A percentile compares a stretch with the other conserved stretches of the same genome.
phyloP scores from a whole-genome alignment of 2,113 vertebrate species.

The pig (Sus scrofa) region DNA sequence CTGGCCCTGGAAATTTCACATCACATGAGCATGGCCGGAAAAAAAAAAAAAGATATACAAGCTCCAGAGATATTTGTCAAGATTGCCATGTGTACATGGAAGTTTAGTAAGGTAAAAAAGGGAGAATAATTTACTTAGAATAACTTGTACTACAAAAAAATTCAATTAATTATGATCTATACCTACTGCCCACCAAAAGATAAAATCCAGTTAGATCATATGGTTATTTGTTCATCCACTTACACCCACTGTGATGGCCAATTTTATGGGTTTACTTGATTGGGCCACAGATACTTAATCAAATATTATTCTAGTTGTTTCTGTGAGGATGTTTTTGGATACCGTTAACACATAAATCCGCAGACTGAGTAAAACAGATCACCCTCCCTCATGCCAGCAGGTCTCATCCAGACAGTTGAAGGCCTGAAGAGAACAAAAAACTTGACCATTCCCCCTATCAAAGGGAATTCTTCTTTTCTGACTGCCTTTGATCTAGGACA shows the following conservation, averaged over 20 bases:
- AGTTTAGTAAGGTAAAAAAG: background rate
- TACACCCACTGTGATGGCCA: background rate
- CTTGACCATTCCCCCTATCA: background rate
- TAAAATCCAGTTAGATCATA: background rate
- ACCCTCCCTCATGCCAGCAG: background rate
- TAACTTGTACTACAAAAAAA: background rate
- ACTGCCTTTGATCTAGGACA: background rate
- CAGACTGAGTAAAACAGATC: background rate
- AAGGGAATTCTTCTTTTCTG: background rate
- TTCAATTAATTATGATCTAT: background rate
- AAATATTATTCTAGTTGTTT: background rate
- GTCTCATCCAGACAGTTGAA: background rate
- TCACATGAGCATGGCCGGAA: no score
- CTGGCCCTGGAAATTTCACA: background rate
- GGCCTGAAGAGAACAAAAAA: background rate
- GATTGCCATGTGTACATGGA: background rate
- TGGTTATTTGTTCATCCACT: background rate
- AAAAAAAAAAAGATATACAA: background rate
- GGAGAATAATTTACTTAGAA: slow-evolving; percentile 17
- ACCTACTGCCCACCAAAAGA: background rate
- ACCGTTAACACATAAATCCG: background rate
- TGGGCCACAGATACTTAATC: background rate
- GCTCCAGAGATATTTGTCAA: background rate
- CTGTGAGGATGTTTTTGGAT: background rate
- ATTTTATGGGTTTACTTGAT: background rate